Evolutionary conservation across 2,888 invertebrate species (phyloP).

Genomic region (Keiferia lycopersicella): DNA sequence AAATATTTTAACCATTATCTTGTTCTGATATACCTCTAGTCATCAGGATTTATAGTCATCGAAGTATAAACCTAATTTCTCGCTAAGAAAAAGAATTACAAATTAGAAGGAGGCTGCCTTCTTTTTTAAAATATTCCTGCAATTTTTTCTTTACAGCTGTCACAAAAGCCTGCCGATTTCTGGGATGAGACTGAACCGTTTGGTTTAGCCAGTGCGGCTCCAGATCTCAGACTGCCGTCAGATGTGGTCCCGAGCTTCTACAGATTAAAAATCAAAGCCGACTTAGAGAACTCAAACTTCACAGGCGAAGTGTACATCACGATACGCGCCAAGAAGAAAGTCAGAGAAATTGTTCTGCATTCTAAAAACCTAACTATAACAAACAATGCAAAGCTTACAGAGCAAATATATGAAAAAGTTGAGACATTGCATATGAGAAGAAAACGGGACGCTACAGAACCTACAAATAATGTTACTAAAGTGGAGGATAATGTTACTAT

Average conservation of each 20-base stretch:
- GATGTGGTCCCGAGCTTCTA: slow-evolving; percentile 80
- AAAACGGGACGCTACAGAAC: slow-evolving; percentile 47
- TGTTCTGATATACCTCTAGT: background rate
- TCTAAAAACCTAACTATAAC: slow-evolving; percentile 70
- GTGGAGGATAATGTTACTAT: slow-evolving; percentile 8
- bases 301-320: slow-evolving; percentile 74
- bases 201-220: slow-evolving; percentile 49
- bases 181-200: slow-evolving; percentile 73
- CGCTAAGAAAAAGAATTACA: background rate
- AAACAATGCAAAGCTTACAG: slow-evolving; percentile 63
- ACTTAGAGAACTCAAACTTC: slow-evolving; percentile 69
- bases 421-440: slow-evolving; percentile 49
- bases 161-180: slow-evolving; percentile 55
- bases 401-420: slow-evolving; percentile 70
- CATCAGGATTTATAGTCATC: background rate
- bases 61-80: background rate
- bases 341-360: slow-evolving; percentile 76
- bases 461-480: background rate
- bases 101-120: too few species aligned
- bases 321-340: slow-evolving; percentile 59
- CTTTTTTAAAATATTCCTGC: too few species aligned
- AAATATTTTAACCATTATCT: background rate
- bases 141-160: slow-evolving; percentile 44
- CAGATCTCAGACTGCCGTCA: slow-evolving; percentile 69
- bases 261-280: slow-evolving; percentile 77